Conservation (phyloP, 1,140 invertebrate genomes). For the Ridgeia piscesae region DNA sequence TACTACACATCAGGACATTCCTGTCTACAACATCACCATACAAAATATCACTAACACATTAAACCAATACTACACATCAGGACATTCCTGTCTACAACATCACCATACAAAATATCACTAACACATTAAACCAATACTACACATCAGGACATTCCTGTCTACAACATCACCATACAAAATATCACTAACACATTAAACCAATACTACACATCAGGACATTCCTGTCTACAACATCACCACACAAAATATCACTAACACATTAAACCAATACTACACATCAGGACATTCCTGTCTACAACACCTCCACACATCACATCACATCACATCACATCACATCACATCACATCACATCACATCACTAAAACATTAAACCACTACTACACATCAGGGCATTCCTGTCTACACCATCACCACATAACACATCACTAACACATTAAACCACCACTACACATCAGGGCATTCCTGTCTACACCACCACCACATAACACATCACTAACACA, state of each 20-base stretch:
- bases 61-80: conserved; percentile 70
- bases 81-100: background rate
- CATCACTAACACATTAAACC: background rate
- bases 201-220: conserved; percentile 70
- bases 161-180: background rate
- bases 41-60: background rate
- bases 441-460: conserved; percentile 70
- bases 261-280: conserved; percentile 70
- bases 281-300: conserved; percentile 49
- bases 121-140: conserved; percentile 47
- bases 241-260: background rate
- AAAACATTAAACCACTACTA: conserved; percentile 34
- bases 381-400: conserved; percentile 68
- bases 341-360: background rate
- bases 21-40: background rate
- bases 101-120: background rate
- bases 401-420: background rate
- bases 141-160: conserved; percentile 66
- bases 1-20: conserved; percentile 70
- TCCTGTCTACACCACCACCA: background rate
- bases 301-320: too few relatives aligned
- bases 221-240: background rate
- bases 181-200: background rate
- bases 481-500: background rate
- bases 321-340: background rate